Base-by-base conservation (phyloP, 2,797 vertebrate genomes). In the Clamator glandarius region DNA sequence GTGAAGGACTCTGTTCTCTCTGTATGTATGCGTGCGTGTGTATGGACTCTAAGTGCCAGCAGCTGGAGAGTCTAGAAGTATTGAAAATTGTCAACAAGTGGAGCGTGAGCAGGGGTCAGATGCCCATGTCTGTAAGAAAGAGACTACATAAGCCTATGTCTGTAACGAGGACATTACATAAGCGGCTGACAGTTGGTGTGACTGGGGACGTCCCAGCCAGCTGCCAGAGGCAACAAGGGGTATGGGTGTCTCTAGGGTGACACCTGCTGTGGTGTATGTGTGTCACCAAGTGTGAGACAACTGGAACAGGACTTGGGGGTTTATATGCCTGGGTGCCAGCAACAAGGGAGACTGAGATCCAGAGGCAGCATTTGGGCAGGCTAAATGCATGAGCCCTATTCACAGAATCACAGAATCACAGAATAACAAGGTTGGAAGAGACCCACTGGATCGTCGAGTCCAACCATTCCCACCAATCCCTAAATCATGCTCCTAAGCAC, bases 181-280 rank as follows among this genome's bases (percentile, higher is more conserved):
- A 88, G 11, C 11, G 51, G 19, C 10, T 6, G 2, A 29, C n/a
- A 23, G 24, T 16, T 81, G 44, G 44, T 63, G 29, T 8, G 14
- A 41, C 23, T 23, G 11, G 4, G 3, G 17, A 5, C 72, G 7
- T 48, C 28, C 12, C 0, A 0, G 11, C 19, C 31, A 73, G 59
- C 20, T 48, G 20, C 15, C 31, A 50, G 33, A 58, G 48, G 48
- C 5, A 39, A 17, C 5, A 6, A 18, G 26, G 41, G 31, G 7
- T 33, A 15, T 5, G 10, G 5, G 3, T n/a, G 9, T 35, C 35
- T 55, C 16, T 21, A 41, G 9, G 9, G 4, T 7, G 25, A 67
- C 5, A 62, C 13, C 48, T 67, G 41, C 59, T 46, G 11, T 9
- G 16, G 3, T 24, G 12, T 41, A 41, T 9, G 35, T 13, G 35